Evolutionary conservation across 1,140 invertebrate genomes (phyloP), one percentile per base, ranked within the genome.

Genomic region (Drosophila insularis): DNA sequence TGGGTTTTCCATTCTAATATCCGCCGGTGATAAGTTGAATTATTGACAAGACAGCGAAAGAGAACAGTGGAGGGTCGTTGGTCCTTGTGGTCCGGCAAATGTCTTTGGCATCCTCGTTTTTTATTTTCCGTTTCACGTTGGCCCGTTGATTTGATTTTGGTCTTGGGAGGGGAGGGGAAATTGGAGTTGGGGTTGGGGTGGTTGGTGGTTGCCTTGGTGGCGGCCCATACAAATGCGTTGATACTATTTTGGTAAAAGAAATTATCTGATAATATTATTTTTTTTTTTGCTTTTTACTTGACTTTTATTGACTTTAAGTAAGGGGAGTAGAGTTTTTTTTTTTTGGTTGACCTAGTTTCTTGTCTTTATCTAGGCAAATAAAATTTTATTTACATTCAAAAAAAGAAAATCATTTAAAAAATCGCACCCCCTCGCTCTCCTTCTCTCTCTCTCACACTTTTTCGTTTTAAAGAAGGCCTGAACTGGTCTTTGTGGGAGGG

Each of bases 11-110:
- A 84, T 80, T 89, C 77, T 66, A 90, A 91, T 91, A 90, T 91
- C 85, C 89, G 89, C 85, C 89, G 89, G 89, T 91, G 89, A 91
- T 91, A 91, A 87, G 79, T 89, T 90, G 80, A 91, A 90, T 91
- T 91, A 91, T 89, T 84, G 85, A 78, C 75, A 78, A 72, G 62
- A 27, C 35, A 56, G 58, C 39, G 59, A 40, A 19, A 13, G n/a
- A 40, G 39, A 0, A 13, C 11, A 7, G 17, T 14, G 17, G 59
- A 65, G 68, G 35, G 50, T 23, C 53, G n/a, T 21, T 39, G 46
- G 31, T 19, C 46, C 31, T 32, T 58, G 64, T 6, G 19, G n/a
- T 31, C 23, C 46, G 17, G 46, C 53, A 35, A 13, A 31, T 50
- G 61, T 35, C 14, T 46, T 31, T 70, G 74, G 74, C 56, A 67